Percentiles rank a stretch among this genome's conserved stretches.
phyloP scores from a whole-genome alignment of 2,113 vertebrate species.

The Enhydra lutris region DNA sequence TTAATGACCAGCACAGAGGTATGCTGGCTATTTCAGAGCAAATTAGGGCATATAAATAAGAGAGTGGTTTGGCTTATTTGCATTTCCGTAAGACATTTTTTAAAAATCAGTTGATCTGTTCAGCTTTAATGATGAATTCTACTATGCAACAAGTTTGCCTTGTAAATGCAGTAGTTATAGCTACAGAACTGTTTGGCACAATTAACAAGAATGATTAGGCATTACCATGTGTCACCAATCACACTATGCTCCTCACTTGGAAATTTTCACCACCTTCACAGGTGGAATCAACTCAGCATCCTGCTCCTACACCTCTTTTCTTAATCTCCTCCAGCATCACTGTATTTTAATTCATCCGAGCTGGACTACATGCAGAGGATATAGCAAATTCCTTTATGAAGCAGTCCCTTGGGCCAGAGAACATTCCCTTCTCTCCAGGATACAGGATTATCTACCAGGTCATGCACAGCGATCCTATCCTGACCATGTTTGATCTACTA shows the following conservation, averaged over 20 bases:
- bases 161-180: not conserved
- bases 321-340: not conserved
- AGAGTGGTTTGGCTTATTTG: not conserved
- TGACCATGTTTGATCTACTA: not conserved
- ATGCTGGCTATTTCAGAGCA: not conserved
- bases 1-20: not conserved
- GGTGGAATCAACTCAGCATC: not conserved
- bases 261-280: not conserved
- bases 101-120: not conserved
- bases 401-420: not conserved
- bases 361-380: not conserved
- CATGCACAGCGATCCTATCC: rapidly evolving
- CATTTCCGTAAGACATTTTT: not conserved
- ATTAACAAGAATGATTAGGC: not conserved
- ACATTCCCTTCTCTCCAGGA: not conserved
- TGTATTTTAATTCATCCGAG: not conserved
- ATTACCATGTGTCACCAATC: rapidly evolving
- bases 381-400: not conserved
- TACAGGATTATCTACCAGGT: too few species aligned
- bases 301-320: not conserved
- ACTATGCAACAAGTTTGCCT: not conserved
- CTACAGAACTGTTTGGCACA: rapidly evolving
- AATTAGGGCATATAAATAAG: not conserved
- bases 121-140: not conserved
- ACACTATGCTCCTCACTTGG: not conserved